Conservation (phyloP, 2,888 invertebrate species). For the Cryptocephalus primarius region DNA sequence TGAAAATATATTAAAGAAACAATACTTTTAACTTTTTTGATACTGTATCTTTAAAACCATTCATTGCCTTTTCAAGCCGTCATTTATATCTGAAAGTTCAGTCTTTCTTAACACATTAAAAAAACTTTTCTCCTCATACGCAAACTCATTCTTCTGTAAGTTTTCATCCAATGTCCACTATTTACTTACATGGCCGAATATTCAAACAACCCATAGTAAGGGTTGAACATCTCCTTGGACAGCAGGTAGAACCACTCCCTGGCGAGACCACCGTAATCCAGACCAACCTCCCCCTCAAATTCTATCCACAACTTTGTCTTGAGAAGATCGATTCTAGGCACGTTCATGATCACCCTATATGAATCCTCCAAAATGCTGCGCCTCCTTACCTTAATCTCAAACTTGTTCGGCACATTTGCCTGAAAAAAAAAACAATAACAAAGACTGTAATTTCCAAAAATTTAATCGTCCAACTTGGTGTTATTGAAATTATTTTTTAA, state of each 20-base stretch:
- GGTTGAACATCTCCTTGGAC: conserved; percentile 99
- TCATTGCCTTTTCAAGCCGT: too few species aligned
- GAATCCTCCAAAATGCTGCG: conserved; percentile 94
- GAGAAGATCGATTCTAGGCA: conserved; percentile 80
- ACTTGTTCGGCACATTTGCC: conserved; percentile 95
- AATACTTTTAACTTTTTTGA: too few species aligned
- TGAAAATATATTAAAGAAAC: too few species aligned
- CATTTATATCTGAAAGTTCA: too few species aligned
- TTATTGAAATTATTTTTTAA: too few species aligned
- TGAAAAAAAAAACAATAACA: conserved; percentile 39
- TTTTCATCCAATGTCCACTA: not conserved
- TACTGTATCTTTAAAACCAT: too few species aligned
- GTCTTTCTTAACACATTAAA: too few species aligned
- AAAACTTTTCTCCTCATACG: too few species aligned
- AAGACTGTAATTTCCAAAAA: not conserved
- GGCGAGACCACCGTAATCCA: conserved; percentile 93
- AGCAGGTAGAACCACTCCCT: conserved; percentile 98
- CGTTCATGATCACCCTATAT: conserved; percentile 86
- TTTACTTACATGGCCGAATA: conserved; percentile 90
- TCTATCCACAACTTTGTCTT: conserved; percentile 98
- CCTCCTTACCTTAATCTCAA: conserved; percentile 90
- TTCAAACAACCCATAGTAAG: conserved; percentile 98
- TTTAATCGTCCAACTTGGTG: too few species aligned
- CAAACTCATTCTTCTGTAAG: too few species aligned
- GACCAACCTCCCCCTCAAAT: conserved; percentile 93